A percentile compares a stretch with the other conserved stretches of the same genome.
These are phyloP conservation scores for Catamblyrhynchus diadema DNA, from an alignment of 2,797 vertebrate genomes.

Conservation along the genomic window DNA sequence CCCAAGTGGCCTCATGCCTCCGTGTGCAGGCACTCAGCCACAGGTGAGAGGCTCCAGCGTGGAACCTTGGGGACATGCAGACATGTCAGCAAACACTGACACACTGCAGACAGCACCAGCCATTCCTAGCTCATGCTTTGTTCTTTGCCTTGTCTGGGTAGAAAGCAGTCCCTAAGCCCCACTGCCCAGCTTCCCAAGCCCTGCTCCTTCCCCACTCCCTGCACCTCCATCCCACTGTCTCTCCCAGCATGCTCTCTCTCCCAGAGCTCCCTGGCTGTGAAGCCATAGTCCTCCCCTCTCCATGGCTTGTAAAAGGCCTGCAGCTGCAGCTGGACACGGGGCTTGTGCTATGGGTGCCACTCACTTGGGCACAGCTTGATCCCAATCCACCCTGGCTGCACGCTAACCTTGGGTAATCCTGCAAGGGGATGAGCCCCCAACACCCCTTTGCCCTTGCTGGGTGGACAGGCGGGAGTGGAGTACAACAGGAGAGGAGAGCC, in stretches of 20 bases:
- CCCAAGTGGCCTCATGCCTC: accelerated
- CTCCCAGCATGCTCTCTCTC: accelerated
- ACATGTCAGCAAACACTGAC: background rate
- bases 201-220: background rate
- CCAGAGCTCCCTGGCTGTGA: background rate
- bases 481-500: background rate
- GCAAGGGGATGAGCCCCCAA: background rate
- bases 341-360: background rate
- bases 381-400: background rate
- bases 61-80: background rate
- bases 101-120: background rate
- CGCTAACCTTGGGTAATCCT: background rate
- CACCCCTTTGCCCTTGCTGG: background rate
- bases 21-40: background rate
- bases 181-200: background rate
- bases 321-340: background rate
- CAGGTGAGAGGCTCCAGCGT: background rate
- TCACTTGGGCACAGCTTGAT: background rate
- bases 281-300: background rate
- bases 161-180: background rate
- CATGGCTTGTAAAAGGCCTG: background rate
- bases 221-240: background rate
- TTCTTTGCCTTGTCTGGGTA: background rate
- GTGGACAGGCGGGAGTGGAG: background rate
- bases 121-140: background rate